A percentile compares a stretch with the other conserved stretches of the same genome.
phyloP scores from a whole-genome alignment of 2,113 vertebrate genomes.

The Phylloscopus trochilus region DNA sequence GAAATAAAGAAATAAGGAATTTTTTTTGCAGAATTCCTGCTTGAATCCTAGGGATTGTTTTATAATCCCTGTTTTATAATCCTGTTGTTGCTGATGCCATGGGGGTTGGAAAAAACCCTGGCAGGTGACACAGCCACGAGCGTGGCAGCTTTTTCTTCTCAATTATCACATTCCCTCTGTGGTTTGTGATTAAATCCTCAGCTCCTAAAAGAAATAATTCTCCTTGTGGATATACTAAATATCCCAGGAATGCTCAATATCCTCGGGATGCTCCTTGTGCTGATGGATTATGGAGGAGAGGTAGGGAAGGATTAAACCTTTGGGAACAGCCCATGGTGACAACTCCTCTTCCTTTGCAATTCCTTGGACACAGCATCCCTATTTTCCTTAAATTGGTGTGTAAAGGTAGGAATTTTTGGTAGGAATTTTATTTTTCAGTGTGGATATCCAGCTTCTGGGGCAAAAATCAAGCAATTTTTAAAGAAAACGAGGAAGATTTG shows the following conservation, averaged over 20 bases:
- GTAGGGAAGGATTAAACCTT: neutral
- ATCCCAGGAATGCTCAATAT: neutral
- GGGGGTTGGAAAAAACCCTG: neutral
- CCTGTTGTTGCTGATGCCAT: neutral
- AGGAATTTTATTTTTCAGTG: neutral
- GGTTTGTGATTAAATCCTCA: neutral
- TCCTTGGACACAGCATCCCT: neutral
- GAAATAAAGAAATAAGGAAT: rapidly evolving
- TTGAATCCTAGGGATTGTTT: neutral
- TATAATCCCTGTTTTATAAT: neutral
- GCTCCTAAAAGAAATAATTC: neutral
- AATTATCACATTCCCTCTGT: neutral
- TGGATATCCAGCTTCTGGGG: neutral
- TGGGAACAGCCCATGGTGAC: neutral
- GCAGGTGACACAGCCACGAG: neutral
- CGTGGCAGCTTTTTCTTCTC: neutral
- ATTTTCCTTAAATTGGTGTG: neutral
- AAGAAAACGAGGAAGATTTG: neutral
- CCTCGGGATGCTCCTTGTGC: neutral
- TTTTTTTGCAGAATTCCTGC: neutral
- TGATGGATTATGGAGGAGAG: neutral
- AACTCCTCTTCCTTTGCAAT: neutral
- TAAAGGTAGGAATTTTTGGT: neutral
- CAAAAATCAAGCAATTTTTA: neutral
- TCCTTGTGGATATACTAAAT: neutral